phyloP scores from a whole-genome alignment of 2,113 vertebrate species.

The Pterocles gutturalis region DNA sequence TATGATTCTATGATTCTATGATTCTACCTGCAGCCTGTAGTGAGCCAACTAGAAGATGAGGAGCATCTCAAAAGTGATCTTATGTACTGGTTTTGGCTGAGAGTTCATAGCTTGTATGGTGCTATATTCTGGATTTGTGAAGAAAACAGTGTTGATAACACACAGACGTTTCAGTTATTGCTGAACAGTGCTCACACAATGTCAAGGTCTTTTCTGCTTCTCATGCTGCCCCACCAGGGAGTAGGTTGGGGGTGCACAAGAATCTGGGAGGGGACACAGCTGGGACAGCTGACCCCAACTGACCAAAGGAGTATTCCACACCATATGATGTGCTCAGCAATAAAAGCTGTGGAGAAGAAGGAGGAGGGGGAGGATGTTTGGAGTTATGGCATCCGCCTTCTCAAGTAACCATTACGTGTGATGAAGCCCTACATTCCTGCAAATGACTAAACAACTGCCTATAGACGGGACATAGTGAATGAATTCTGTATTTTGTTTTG shows the following conservation, averaged over 20 bases:
- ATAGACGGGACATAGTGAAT: neutral
- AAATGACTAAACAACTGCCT: neutral
- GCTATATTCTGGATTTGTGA: neutral
- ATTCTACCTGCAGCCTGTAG: too few relatives aligned
- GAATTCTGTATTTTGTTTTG: neutral
- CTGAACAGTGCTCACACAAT: neutral
- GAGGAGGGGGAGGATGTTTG: neutral
- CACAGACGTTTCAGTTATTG: neutral
- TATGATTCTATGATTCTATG: too few relatives aligned
- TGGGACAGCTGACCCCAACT: neutral
- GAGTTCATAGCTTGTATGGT: neutral
- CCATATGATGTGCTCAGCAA: neutral
- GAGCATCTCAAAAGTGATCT: neutral
- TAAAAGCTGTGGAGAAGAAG: neutral
- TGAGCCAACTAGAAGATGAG: neutral
- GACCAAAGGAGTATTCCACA: neutral
- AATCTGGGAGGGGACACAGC: neutral
- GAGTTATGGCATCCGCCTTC: neutral
- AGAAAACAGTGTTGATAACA: neutral
- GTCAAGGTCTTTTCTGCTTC: neutral
- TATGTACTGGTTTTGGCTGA: neutral
- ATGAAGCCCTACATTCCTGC: neutral
- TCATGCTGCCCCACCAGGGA: neutral
- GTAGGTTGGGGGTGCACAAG: neutral
- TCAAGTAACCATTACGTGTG: accelerated